phyloP scores from a whole-genome alignment of 2,113 vertebrate species.

The Reinhardtius hippoglossoides region DNA sequence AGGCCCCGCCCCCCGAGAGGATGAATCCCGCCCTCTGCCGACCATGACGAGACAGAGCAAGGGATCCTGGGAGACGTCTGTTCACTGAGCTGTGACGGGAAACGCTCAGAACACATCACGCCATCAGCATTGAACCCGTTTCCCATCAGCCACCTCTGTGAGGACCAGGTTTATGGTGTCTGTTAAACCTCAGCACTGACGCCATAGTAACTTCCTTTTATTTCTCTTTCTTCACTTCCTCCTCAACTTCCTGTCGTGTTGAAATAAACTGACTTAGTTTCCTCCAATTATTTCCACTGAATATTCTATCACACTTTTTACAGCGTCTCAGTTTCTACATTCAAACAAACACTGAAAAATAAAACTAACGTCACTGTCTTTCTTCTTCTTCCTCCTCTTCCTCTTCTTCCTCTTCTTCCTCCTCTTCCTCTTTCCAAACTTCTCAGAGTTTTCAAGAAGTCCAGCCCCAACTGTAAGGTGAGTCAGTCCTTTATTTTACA shows the following conservation, averaged over 20 bases:
- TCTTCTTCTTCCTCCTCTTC: neutral
- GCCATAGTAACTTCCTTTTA: too few species aligned
- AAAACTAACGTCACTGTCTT: neutral
- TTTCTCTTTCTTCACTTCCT: neutral
- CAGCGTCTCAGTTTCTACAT: neutral
- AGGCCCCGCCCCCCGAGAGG: too few species aligned
- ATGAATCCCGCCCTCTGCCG: too few species aligned
- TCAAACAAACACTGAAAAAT: neutral
- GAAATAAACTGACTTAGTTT: slow-evolving; percentile 31
- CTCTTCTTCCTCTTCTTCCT: neutral
- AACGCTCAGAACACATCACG: too few species aligned
- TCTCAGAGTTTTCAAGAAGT: slow-evolving; percentile 84
- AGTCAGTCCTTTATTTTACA: slow-evolving; percentile 15
- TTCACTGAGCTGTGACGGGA: too few species aligned
- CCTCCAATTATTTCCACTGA: slow-evolving; percentile 12
- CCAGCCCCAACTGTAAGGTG: slow-evolving; percentile 86
- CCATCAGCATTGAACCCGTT: too few species aligned
- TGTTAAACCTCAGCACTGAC: too few species aligned
- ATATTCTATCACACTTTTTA: neutral
- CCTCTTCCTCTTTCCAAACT: slow-evolving; percentile 19
- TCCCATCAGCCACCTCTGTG: too few species aligned
- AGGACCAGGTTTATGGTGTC: too few species aligned
- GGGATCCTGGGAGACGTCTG: too few species aligned
- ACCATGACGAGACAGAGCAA: too few species aligned
- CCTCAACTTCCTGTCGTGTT: slow-evolving; percentile 31